A percentile compares a stretch with the other conserved stretches of the same genome.
Evolutionary conservation across 2,797 vertebrate species (phyloP).

Genomic region (Syngnathus rostellatus): DNA sequence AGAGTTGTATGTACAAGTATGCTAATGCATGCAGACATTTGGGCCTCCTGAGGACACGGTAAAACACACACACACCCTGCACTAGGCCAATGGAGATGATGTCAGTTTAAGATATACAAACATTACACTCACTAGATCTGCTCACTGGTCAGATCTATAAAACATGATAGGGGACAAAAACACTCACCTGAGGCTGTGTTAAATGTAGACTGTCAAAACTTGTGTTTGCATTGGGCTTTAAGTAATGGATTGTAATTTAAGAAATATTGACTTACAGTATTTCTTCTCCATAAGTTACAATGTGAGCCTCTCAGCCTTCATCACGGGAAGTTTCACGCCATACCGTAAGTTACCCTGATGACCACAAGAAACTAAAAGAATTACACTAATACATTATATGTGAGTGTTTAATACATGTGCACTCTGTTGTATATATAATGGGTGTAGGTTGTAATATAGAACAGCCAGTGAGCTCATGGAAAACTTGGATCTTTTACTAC

Average conservation of each 20-base stretch:
- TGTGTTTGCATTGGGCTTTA: constrained; percentile 26
- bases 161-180: constrained; percentile 41
- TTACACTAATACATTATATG: neutral
- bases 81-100: constrained; percentile 27
- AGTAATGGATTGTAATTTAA: constrained; percentile 24
- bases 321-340: neutral
- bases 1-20: neutral
- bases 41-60: constrained; percentile 13
- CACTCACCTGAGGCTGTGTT: constrained; percentile 19
- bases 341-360: neutral
- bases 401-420: constrained; percentile 5
- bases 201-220: constrained; percentile 15
- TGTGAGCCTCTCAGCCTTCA: neutral
- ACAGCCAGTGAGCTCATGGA: constrained; percentile 56
- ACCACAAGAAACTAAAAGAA: neutral
- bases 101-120: constrained; percentile 35
- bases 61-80: constrained; percentile 10
- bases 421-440: constrained; percentile 16
- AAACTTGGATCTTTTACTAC: constrained; percentile 51
- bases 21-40: constrained; percentile 16
- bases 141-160: constrained; percentile 33
- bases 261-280: constrained; percentile 19
- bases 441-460: constrained; percentile 33
- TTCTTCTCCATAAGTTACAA: constrained; percentile 23
- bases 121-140: constrained; percentile 15